phyloP scores from a whole-genome alignment of 2,113 vertebrate species.

The Todiramphus saurophagus region DNA sequence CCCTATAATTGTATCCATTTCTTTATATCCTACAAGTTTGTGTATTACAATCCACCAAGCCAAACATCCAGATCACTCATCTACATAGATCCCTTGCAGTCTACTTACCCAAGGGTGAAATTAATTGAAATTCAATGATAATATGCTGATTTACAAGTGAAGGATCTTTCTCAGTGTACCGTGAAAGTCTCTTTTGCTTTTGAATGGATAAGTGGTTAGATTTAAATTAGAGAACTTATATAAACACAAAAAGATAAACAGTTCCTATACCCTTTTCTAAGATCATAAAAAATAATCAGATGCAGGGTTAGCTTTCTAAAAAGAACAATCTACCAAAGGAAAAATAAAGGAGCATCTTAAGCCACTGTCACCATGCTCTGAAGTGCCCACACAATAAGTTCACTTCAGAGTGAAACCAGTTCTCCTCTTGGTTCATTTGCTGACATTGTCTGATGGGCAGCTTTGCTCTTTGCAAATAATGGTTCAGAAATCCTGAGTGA shows the following conservation, averaged over 20 bases:
- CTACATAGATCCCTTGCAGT: background rate
- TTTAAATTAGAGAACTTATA: conserved; percentile 38
- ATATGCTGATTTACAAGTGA: conserved; percentile 4
- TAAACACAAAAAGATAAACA: conserved; percentile 45
- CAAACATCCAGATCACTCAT: background rate
- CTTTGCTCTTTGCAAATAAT: conserved; percentile 47
- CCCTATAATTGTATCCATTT: background rate
- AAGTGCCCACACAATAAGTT: conserved; percentile 31
- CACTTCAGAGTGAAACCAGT: conserved; percentile 44
- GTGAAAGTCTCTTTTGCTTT: conserved; percentile 16
- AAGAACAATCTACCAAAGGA: background rate
- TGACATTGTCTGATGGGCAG: conserved; percentile 36
- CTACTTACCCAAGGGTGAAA: conserved; percentile 35
- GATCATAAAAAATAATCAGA: conserved; percentile 49
- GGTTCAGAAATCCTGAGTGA: conserved; percentile 36
- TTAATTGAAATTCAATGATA: conserved; percentile 22
- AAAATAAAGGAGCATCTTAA: conserved; percentile 58
- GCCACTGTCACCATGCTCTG: background rate
- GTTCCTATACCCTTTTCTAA: conserved; percentile 26
- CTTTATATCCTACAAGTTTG: conserved; percentile 19
- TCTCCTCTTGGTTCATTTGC: conserved; percentile 61
- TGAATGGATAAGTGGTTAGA: conserved; percentile 28
- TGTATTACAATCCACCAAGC: background rate
- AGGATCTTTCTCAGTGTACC: conserved; percentile 1
- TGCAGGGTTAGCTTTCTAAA: background rate